Evolutionary conservation across 1,140 invertebrate species (phyloP).

Genomic region (Papilio polytes): DNA sequence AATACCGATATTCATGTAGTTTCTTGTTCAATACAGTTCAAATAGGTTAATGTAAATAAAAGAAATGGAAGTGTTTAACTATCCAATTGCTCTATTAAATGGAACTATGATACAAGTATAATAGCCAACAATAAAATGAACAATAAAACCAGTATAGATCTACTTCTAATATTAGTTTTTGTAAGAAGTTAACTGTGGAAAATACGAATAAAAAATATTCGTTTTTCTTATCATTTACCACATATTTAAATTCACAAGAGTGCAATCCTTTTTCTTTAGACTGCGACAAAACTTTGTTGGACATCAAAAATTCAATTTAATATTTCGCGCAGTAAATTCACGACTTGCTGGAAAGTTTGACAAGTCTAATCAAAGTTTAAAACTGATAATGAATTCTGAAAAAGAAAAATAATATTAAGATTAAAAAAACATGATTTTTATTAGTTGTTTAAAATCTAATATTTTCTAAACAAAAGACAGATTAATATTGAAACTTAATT

Average conservation of each 20-base stretch:
- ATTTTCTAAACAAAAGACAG: background rate
- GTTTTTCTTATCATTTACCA: background rate
- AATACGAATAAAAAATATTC: too few species aligned
- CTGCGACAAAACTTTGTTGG: background rate
- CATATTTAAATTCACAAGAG: background rate
- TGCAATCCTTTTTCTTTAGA: background rate
- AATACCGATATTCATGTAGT: too few species aligned
- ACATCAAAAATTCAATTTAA: background rate
- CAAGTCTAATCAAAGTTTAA: conserved; percentile 28
- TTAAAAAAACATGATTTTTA: background rate
- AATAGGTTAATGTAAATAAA: too few species aligned
- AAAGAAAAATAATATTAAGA: background rate
- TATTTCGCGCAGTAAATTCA: background rate
- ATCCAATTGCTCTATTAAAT: too few species aligned
- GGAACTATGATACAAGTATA: too few species aligned
- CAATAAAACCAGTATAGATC: too few species aligned
- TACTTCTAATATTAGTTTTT: too few species aligned
- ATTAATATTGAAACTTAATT: background rate
- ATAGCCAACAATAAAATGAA: too few species aligned
- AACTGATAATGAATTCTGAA: conserved; percentile 16
- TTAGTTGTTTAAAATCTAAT: background rate
- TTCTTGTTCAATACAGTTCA: too few species aligned
- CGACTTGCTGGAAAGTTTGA: background rate
- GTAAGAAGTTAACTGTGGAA: too few species aligned
- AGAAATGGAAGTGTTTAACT: too few species aligned